Evolutionary conservation across 2,113 vertebrate genomes (phyloP).

Genomic region (Barbus barbus): DNA sequence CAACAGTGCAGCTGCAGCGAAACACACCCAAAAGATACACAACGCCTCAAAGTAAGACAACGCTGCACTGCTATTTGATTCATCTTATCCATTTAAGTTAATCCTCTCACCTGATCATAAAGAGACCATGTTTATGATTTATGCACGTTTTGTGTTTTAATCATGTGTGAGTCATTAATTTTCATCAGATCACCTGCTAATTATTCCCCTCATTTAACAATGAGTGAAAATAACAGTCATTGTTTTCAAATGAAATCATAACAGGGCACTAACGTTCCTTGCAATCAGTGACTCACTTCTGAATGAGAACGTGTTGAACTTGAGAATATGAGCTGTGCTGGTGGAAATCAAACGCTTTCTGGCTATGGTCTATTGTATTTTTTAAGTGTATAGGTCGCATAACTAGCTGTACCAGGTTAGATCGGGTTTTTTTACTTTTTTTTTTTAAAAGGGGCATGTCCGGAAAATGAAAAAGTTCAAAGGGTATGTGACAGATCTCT

Average conservation of each 20-base stretch:
- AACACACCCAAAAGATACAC: conserved; percentile 57
- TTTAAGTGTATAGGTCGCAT: not conserved
- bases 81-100: not conserved
- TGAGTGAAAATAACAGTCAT: not conserved
- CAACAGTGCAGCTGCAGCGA: conserved; percentile 46
- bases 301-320: not conserved
- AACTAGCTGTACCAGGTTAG: not conserved
- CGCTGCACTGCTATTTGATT: not conserved
- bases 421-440: not conserved
- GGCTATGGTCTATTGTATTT: not conserved
- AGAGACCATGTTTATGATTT: not conserved
- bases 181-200: conserved; percentile 10
- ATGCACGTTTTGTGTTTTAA: not conserved
- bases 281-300: not conserved
- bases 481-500: not conserved
- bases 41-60: not conserved
- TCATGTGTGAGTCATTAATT: not conserved
- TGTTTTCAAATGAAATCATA: not conserved
- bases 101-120: not conserved
- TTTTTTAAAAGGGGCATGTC: not conserved
- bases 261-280: not conserved
- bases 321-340: not conserved
- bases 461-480: conserved; percentile 5
- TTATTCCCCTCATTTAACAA: not conserved
- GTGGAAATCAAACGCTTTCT: not conserved